Percentiles rank a stretch among this genome's conserved stretches.
Evolutionary conservation across 2,797 vertebrate species (phyloP).

Genomic region (Arctocebus calabarensis): DNA sequence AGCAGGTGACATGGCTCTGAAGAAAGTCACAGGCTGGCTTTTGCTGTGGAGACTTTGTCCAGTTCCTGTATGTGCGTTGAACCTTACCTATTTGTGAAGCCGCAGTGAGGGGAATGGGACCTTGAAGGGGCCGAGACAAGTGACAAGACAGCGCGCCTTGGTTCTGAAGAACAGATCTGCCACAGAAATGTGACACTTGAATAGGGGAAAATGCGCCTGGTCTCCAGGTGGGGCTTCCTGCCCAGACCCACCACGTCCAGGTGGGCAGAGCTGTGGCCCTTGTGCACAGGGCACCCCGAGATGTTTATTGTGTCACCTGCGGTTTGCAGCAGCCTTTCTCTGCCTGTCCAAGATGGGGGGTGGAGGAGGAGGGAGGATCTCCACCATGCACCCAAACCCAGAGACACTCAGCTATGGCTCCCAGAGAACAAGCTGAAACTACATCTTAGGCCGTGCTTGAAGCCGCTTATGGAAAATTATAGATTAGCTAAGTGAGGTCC

Average conservation of each 20-base stretch:
- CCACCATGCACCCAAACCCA: neutral
- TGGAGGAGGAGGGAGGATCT: neutral
- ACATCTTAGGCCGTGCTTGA: neutral
- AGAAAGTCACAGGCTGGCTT: neutral
- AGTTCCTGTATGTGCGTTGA: rapidly evolving
- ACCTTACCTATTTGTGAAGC: neutral
- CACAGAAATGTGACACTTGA: neutral
- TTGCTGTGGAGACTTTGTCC: neutral
- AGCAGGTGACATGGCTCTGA: conserved; percentile 20
- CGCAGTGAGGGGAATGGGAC: neutral
- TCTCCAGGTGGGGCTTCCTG: neutral
- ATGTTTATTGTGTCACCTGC: rapidly evolving
- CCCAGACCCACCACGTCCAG: neutral
- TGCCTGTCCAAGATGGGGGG: neutral
- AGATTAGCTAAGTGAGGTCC: neutral
- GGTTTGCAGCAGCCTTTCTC: rapidly evolving
- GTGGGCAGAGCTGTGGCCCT: neutral
- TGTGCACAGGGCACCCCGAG: rapidly evolving
- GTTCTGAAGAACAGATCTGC: neutral
- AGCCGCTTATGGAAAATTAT: neutral
- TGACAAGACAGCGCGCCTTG: neutral
- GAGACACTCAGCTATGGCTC: neutral
- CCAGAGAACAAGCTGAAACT: neutral
- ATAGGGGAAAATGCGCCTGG: neutral
- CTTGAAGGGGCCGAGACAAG: neutral